Evolutionary conservation across 2,113 vertebrate species (phyloP).

Genomic region (Lichenostomus cassidix): DNA sequence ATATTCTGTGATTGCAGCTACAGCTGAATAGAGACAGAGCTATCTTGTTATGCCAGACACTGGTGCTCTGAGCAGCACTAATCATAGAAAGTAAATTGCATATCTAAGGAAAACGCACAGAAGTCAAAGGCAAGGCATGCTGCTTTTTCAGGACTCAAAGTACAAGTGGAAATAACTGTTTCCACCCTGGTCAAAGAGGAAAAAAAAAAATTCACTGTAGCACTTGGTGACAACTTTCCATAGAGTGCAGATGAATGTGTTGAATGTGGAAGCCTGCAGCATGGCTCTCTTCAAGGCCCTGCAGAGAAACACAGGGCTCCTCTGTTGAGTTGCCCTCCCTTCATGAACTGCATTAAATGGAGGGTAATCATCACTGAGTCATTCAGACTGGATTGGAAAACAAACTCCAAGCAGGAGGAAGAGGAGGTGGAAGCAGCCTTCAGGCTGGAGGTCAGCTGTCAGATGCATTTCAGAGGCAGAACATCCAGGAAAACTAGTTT

Average conservation of each 20-base stretch:
- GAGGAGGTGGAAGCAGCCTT: neutral
- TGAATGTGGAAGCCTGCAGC: neutral
- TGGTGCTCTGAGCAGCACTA: neutral
- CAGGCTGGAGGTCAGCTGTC: neutral
- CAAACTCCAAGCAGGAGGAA: neutral
- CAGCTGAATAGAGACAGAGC: neutral
- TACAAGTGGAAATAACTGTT: neutral
- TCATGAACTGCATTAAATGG: neutral
- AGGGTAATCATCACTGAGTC: conserved; percentile 7
- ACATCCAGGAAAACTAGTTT: neutral
- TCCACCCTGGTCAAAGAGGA: neutral
- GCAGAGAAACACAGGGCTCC: neutral
- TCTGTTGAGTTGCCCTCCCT: neutral
- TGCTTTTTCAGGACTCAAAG: neutral
- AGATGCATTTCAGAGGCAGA: neutral
- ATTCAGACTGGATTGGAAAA: neutral
- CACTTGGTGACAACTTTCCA: neutral
- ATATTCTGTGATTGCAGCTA: neutral
- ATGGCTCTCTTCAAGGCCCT: neutral
- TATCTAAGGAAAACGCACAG: neutral
- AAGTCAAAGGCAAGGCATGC: neutral
- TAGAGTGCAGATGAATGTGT: fast-evolving
- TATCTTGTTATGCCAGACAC: neutral
- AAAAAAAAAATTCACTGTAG: neutral
- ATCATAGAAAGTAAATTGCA: neutral